Conservation (phyloP, 2,797 vertebrate species). For the Bovichtus diacanthus region DNA sequence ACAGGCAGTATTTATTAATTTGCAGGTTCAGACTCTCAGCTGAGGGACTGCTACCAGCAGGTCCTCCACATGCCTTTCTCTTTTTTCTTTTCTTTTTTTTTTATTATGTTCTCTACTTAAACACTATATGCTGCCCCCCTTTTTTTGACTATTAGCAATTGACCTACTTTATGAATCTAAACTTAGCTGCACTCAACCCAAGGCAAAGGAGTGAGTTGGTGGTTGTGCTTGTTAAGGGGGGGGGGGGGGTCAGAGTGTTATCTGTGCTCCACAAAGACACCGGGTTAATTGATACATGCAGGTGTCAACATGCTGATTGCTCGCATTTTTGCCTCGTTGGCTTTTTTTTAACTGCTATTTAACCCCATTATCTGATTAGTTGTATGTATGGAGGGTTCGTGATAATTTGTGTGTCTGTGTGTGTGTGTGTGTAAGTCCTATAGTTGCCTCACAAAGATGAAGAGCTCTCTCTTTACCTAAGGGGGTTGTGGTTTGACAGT, state of each 20-base stretch:
- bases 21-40: constrained; percentile 48
- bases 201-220: constrained; percentile 45
- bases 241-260: constrained; percentile 44
- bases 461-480: constrained; percentile 73
- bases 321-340: constrained; percentile 45
- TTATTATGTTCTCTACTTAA: constrained; percentile 30
- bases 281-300: constrained; percentile 64
- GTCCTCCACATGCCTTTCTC: constrained; percentile 31
- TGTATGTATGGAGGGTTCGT: constrained; percentile 25
- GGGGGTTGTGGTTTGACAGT: constrained; percentile 72
- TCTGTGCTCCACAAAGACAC: constrained; percentile 54
- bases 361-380: constrained; percentile 71
- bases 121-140: constrained; percentile 41
- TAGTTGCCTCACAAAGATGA: constrained; percentile 69
- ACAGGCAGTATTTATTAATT: constrained; percentile 68
- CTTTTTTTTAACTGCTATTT: constrained; percentile 63
- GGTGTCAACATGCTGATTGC: constrained; percentile 59
- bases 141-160: constrained; percentile 57
- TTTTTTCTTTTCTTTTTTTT: background rate
- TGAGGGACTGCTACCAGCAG: constrained; percentile 41
- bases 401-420: constrained; percentile 23
- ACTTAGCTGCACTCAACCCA: constrained; percentile 56
- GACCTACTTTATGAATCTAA: constrained; percentile 74
- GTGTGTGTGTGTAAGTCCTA: constrained; percentile 19
- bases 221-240: constrained; percentile 8